phyloP scores from a whole-genome alignment of 1,140 invertebrate species.

The Bombus waltoni region DNA sequence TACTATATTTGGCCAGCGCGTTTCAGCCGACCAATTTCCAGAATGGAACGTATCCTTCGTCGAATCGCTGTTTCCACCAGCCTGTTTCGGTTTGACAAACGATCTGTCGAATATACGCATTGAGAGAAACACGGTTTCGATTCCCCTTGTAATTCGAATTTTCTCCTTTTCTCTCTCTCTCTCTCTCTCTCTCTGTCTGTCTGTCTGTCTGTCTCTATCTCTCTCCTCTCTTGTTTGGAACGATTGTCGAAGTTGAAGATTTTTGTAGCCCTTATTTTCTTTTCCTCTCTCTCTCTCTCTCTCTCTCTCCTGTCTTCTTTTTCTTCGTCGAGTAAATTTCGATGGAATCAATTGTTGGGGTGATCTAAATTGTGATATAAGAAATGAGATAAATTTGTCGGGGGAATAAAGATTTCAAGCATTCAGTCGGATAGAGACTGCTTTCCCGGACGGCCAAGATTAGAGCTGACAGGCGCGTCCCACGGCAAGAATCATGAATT shows the following conservation, averaged over 20 bases:
- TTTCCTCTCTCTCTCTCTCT: neutral
- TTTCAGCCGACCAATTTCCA: slow-evolving; percentile 25
- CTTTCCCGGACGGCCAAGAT: neutral
- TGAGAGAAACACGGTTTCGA: neutral
- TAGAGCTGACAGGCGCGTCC: neutral
- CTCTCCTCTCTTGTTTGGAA: neutral
- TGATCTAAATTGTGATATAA: neutral
- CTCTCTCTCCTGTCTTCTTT: no score
- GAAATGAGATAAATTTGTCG: neutral
- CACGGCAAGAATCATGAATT: slow-evolving; percentile 12
- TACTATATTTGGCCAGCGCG: slow-evolving; percentile 33
- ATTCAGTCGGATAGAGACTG: no score
- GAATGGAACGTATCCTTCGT: slow-evolving; percentile 27
- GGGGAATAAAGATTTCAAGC: neutral
- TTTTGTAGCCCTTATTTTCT: neutral
- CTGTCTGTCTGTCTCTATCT: neutral
- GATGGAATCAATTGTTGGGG: neutral
- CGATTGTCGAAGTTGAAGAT: neutral
- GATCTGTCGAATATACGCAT: neutral
- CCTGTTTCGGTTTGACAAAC: slow-evolving; percentile 13
- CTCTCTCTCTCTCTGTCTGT: neutral
- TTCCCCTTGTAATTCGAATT: neutral
- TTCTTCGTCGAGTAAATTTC: neutral
- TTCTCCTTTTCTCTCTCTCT: no score
- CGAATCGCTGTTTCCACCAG: neutral